Percentiles rank a stretch among this genome's conserved stretches.
Evolutionary conservation across 2,888 invertebrate species (phyloP).

Genomic region (Brenthis ino): DNA sequence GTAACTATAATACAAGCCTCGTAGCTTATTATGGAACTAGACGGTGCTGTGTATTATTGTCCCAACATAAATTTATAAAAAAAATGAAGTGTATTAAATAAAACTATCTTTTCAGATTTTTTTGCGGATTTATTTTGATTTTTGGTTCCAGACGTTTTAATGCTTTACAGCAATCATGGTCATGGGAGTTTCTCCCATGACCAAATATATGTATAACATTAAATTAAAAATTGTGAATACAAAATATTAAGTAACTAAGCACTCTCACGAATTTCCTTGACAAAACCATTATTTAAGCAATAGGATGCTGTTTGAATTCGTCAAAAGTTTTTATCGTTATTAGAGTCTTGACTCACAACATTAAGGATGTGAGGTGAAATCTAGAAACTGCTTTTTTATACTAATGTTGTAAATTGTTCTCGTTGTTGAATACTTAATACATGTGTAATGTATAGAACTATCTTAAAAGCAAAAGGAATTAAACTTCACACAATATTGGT

Average conservation of each 20-base stretch:
- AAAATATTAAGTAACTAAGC: background rate
- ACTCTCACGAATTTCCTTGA: background rate
- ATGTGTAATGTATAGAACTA: background rate
- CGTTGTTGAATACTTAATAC: constrained; percentile 9
- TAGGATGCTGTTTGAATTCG: constrained; percentile 18
- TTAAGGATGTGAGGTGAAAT: constrained; percentile 14
- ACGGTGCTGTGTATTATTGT: too few relatives aligned
- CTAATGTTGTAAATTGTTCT: constrained; percentile 9
- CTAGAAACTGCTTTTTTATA: constrained; percentile 16
- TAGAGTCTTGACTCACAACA: background rate
- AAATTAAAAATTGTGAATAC: background rate
- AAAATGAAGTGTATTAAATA: too few relatives aligned
- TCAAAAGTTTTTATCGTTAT: background rate
- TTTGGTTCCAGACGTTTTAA: too few relatives aligned
- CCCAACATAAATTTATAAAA: too few relatives aligned
- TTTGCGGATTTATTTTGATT: too few relatives aligned
- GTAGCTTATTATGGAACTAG: too few relatives aligned
- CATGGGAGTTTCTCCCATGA: too few relatives aligned
- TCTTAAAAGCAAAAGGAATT: background rate
- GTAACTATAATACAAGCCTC: too few relatives aligned
- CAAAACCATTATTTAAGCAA: constrained; percentile 8
- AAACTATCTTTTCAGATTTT: too few relatives aligned
- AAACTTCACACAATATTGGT: background rate
- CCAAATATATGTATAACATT: background rate
- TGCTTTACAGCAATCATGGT: too few relatives aligned